These are phyloP conservation scores for Tetramorium bicarinatum DNA, from an alignment of 2,888 invertebrate genomes.

Conservation along the genomic window DNA sequence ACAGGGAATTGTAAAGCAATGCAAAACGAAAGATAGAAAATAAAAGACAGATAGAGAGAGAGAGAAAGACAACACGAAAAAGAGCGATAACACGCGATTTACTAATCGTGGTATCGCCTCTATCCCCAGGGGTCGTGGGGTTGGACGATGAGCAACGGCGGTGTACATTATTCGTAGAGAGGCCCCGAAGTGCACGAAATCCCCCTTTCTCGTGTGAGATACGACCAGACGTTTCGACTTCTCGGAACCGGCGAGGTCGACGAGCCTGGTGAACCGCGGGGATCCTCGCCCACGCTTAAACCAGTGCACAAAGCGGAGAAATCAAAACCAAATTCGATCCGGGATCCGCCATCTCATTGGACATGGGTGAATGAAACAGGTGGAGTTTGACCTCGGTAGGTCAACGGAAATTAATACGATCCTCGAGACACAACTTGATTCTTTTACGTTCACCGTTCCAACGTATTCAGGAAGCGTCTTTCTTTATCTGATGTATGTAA, in stretches of 20 bases:
- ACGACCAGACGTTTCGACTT: conserved; percentile 78
- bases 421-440: conserved; percentile 51
- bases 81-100: conserved; percentile 75
- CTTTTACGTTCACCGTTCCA: not conserved
- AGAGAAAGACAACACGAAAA: conserved; percentile 47
- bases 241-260: conserved; percentile 77
- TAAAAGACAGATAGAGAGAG: not conserved
- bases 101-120: conserved; percentile 78
- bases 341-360: conserved; percentile 47
- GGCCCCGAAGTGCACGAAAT: conserved; percentile 72
- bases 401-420: conserved; percentile 63
- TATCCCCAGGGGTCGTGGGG: conserved; percentile 76
- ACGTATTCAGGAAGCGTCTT: not conserved
- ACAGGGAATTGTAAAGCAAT: conserved; percentile 16
- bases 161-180: conserved; percentile 76
- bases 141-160: conserved; percentile 76
- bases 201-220: conserved; percentile 71
- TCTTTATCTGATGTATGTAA: not conserved
- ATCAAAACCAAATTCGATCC: conserved; percentile 74
- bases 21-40: not conserved
- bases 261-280: conserved; percentile 77
- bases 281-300: conserved; percentile 78
- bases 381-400: conserved; percentile 64
- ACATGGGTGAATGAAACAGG: conserved; percentile 67
- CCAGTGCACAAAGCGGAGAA: conserved; percentile 67